Percentiles rank a stretch among this genome's conserved stretches.
Conservation (phyloP, 2,113 vertebrate genomes). For the Macrotus californicus region DNA sequence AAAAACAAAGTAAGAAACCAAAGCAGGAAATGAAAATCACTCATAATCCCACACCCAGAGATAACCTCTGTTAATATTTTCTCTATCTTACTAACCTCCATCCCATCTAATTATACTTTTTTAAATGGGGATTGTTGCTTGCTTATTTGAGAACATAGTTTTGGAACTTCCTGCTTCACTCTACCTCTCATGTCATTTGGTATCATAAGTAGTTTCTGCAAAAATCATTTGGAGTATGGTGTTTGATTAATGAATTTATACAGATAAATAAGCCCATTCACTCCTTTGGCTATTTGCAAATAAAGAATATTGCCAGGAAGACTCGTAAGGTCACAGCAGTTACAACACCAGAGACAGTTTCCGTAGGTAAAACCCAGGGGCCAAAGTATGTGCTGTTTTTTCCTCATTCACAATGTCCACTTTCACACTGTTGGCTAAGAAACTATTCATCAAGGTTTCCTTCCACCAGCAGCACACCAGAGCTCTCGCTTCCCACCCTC, state of each 20-base stretch:
- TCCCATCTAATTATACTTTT: background rate
- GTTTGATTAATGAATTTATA: background rate
- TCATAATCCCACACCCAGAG: background rate
- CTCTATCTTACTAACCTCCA: background rate
- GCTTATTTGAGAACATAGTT: background rate
- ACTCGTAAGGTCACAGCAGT: background rate
- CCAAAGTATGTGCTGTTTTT: background rate
- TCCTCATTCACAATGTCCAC: background rate
- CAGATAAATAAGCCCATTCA: background rate
- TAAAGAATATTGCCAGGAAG: background rate
- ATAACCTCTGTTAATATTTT: background rate
- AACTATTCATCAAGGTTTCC: background rate
- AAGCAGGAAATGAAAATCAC: conserved; percentile 25
- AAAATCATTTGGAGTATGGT: background rate
- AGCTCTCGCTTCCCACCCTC: background rate
- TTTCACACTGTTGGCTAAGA: background rate
- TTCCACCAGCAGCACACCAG: background rate
- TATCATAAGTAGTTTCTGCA: background rate
- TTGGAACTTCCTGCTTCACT: background rate
- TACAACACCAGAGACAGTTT: background rate
- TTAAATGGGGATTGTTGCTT: background rate
- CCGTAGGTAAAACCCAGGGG: background rate
- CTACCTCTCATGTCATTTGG: background rate
- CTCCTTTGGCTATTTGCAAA: conserved; percentile 12
- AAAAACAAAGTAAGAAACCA: background rate